Evolutionary conservation across 37 sponge, comb jelly and placozoan species (phyloP), one percentile per base, ranked within the genome.

Genomic region (Aphrocallistes beatrix): DNA sequence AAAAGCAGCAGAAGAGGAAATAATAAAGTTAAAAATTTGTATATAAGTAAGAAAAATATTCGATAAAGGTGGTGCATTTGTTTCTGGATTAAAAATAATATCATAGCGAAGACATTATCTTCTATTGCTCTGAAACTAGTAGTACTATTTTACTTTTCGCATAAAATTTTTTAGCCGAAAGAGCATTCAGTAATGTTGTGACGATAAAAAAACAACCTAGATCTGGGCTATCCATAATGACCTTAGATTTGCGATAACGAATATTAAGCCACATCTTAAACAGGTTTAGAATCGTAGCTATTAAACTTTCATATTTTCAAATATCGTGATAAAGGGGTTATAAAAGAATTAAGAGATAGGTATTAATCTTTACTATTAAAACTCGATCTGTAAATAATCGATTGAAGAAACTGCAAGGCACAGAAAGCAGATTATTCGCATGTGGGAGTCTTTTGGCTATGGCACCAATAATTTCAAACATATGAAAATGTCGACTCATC

Each of bases 91-190:
- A 30, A 60, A 60, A 60, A 3, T 21, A 60, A 60, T 28, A 60
- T 60, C 75, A 60, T 60, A 60, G 75, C 75, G 75, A 60, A 60
- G 75, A 60, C 75, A 60, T 60, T 60, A 60, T 60, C 75, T 60
- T 60, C 75, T 13, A 60, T 60, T 28, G 75, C 25, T 60, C 34
- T 60, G 75, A 60, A 60, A 60, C 28, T 25, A 60, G 10, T n/a
- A n/a, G n/a, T n/a, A n/a, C 28, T 28, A 60, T 60, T 13, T 19
- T 60, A 60, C 75, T 30, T 60, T 60, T 60, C 75, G 34, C 75
- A 3, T 25, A 19, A 3, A 60, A 19, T 19, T 60, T 25, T 30
- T 28, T 32, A 60, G 75, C 75, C 34, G 75, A 60, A 30, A 60
- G 75, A 32, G 75, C 75, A 28, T 60, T 60, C 75, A 60, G 75